Percentiles rank a stretch among this genome's conserved stretches.
Conservation (phyloP, 1,140 invertebrate species). For the Drosophila biarmipes region DNA sequence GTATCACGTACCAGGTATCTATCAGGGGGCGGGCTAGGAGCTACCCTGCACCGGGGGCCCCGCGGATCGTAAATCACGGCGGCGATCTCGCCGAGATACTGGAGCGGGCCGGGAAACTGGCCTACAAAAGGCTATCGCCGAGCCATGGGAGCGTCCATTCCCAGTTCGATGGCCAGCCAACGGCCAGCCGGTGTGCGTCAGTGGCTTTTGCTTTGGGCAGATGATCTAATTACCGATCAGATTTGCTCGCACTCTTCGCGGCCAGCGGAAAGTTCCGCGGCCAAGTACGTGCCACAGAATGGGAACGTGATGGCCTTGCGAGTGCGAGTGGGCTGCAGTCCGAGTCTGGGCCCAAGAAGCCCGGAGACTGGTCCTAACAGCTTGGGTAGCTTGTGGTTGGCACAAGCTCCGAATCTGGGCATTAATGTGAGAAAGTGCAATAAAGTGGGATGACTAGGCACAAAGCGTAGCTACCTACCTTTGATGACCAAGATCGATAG, state of each 20-base stretch:
- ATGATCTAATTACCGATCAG: conserved; percentile 19
- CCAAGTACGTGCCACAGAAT: background rate
- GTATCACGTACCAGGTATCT: conserved; percentile 16
- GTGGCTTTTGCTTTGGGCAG: conserved; percentile 4
- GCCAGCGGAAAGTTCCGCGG: conserved; percentile 7
- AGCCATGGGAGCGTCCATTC: background rate
- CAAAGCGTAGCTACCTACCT: too few species aligned
- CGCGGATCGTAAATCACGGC: background rate
- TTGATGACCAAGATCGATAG: too few species aligned
- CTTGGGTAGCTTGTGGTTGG: too few species aligned
- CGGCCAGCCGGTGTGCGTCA: conserved; percentile 8
- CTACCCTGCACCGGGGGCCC: background rate
- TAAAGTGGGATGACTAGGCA: too few species aligned
- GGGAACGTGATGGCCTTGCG: background rate
- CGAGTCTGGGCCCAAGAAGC: too few species aligned
- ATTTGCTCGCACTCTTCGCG: background rate
- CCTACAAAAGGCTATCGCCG: conserved; percentile 6
- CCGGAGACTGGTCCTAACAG: too few species aligned
- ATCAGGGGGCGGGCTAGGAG: background rate
- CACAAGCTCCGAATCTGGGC: too few species aligned
- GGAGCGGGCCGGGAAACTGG: background rate
- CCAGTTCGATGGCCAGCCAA: conserved; percentile 1
- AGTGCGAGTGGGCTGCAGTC: background rate
- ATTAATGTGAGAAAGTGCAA: too few species aligned
- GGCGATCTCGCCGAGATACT: conserved; percentile 12